Base-by-base conservation (phyloP, 2,113 vertebrate species). In the Passer domesticus region DNA sequence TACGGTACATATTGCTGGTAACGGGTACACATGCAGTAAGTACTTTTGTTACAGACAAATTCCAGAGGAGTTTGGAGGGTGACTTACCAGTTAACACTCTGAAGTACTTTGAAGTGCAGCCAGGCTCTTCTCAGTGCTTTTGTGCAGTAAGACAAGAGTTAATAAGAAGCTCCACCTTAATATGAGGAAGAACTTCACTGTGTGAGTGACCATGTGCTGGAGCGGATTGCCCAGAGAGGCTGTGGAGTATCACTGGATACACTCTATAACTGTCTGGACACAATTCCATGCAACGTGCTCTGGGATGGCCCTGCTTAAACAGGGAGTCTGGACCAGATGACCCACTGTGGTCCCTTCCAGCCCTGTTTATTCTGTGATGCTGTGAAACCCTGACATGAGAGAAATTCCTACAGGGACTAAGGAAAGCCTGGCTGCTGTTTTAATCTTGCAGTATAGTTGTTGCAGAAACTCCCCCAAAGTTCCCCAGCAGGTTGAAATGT, bases 201-300 rank as follows among this genome's bases (percentile, higher is more conserved):
- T 41, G 21, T 49, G 35, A 21, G 10, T 83, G 35, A 23, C 41
- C 7, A 9, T 35, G 5, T 7, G 5, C 31, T 69, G 41, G 6
- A 15, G 13, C 24, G 35, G 30, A 12, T 55, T 43, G 10, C 47
- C 25, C 41, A 62, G 41, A 69, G 55, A 55, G 17, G 17, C 21
- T 76, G 47, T 55, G 35, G 10, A 62, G n/a, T 76, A 11, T 62
- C 21, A 19, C 30, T 47, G 25, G 25, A 69, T n/a, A 15, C 55
- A 47, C 3, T 76, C 9, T 22, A 41, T 18, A 43, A 14, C 41
- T 22, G 2, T 31, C 21, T 55, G 55, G 8, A 25, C 17, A 6
- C 21, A 62, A 31, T 47, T 8, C 24, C 0, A 0, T 43, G 31
- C 63, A 3, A 2, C 62, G 15, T 43, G 25, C 30, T 68, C 20